A percentile compares a stretch with the other conserved stretches of the same genome.
phyloP scores from a whole-genome alignment of 2,888 invertebrate genomes.

The Mimumesa dahlbomi region DNA sequence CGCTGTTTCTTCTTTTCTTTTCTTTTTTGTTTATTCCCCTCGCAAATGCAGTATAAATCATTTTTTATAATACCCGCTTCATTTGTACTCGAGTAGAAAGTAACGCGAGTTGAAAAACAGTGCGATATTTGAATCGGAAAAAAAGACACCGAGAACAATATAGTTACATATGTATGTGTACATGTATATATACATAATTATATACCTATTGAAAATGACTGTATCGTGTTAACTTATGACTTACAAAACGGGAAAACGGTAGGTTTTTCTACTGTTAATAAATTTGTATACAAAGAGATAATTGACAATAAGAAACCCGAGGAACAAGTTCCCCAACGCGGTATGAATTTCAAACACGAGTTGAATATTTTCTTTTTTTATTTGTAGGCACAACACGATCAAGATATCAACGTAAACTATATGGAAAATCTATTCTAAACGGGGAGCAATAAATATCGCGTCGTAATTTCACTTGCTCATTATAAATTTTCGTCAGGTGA shows the following conservation, averaged over 20 bases:
- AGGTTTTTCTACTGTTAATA: no score
- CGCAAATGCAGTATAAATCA: background rate
- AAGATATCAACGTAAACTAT: conserved; percentile 6
- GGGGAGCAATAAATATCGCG: background rate
- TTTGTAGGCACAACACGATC: background rate
- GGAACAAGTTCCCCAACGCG: background rate
- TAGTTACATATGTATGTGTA: no score
- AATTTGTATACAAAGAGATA: background rate
- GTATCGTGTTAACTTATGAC: no score
- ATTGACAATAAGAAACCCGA: conserved; percentile 1
- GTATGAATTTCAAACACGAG: conserved; percentile 1
- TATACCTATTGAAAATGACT: no score
- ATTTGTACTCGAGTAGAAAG: no score
- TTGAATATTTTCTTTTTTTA: background rate
- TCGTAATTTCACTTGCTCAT: conserved; percentile 24
- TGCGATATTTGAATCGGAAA: no score
- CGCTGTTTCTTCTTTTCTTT: background rate
- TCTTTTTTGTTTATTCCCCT: background rate
- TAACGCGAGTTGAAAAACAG: no score
- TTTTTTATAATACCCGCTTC: no score
- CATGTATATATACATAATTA: no score
- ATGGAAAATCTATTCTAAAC: conserved; percentile 6
- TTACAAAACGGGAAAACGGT: no score
- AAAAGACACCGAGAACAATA: no score
- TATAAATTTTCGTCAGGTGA: conserved; percentile 20